Percentiles rank a stretch among this genome's conserved stretches.
Conservation (phyloP, 1,140 invertebrate species). For the Gryon sp. region DNA sequence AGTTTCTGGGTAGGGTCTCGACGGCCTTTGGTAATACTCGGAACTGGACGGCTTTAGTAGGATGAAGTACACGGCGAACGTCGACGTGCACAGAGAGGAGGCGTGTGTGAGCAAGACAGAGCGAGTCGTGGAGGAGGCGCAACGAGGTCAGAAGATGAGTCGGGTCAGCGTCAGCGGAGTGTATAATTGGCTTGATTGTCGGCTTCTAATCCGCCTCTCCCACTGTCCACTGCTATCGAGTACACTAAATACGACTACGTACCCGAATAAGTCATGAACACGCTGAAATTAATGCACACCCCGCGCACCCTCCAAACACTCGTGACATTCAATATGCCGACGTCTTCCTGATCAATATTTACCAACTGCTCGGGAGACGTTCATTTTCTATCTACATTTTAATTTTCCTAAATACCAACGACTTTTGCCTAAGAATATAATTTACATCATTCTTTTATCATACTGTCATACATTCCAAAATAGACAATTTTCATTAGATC, state of each 20-base stretch:
- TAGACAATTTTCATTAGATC: too few species aligned
- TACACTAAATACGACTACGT: conserved; percentile 47
- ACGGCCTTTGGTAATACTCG: conserved; percentile 68
- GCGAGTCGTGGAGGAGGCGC: conserved; percentile 64
- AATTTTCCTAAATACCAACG: conserved; percentile 17
- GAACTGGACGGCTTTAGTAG: conserved; percentile 69
- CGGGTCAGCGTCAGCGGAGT: conserved; percentile 77
- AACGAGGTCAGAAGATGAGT: conserved; percentile 67
- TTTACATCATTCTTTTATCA: too few species aligned
- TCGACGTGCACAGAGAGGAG: conserved; percentile 56
- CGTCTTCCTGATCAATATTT: conserved; percentile 46
- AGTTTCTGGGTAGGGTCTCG: conserved; percentile 72
- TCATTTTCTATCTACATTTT: conserved; percentile 9
- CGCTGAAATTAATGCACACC: conserved; percentile 46
- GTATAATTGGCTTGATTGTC: conserved; percentile 80
- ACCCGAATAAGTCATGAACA: conserved; percentile 58
- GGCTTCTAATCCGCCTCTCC: conserved; percentile 76
- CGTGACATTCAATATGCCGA: conserved; percentile 39
- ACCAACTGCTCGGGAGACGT: conserved; percentile 15
- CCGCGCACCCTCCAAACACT: conserved; percentile 19
- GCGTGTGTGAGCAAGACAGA: conserved; percentile 55
- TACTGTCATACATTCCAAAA: too few species aligned
- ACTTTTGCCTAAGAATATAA: too few species aligned
- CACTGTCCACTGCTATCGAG: conserved; percentile 69
- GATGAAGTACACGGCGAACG: conserved; percentile 69